Base-by-base conservation (phyloP, 1,140 invertebrate genomes). In the Doryteuthis pealeii region DNA sequence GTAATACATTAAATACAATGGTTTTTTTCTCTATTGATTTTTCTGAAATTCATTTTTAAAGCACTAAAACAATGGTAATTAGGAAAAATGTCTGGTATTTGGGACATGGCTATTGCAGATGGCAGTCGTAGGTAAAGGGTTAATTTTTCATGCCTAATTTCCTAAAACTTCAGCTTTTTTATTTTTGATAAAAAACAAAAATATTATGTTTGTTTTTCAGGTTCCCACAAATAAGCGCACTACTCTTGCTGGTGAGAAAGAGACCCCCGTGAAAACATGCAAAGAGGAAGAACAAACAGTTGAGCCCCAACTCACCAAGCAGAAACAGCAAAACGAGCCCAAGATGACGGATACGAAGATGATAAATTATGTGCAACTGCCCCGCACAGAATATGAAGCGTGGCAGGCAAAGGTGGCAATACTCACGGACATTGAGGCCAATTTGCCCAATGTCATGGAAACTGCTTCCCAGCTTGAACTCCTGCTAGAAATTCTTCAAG, bases 351-450 rank as follows among this genome's bases (percentile, higher is more conserved):
- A 70, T 68, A 74, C 74, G 14, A 72, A 72, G 43, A 62, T 22
- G 54, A 40, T 10, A 40, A 28, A 5, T 6, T 5, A 2, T 62
- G 54, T 78, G 33, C 78, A 78, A 72, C 72, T 81, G 65, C 73
- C 79, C 31, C 45, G 76, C 26, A 66, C 76, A 14, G 80, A 84
- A 40, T 81, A 79, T 74, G 72, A 74, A 40, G 69, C 77, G 68
- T 67, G 84, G 74, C 75, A 82, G 76, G 75, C 74, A 45, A 80
- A 80, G 78, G 76, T 77, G 71, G 78, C 77, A 33, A 67, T 82
- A 69, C 67, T 84, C 26, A 81, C 83, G 43, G 78, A 84, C 33
- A 76, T 75, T 14, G 78, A 78, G 58, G 74, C 54, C 22, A 62
- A 62, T 28, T 62, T 62, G 54, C 54, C 54, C 54, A 22, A 62